Percentiles rank a stretch among this genome's conserved stretches.
Conservation (phyloP, 2,113 vertebrate genomes). For the Nibea coibor region DNA sequence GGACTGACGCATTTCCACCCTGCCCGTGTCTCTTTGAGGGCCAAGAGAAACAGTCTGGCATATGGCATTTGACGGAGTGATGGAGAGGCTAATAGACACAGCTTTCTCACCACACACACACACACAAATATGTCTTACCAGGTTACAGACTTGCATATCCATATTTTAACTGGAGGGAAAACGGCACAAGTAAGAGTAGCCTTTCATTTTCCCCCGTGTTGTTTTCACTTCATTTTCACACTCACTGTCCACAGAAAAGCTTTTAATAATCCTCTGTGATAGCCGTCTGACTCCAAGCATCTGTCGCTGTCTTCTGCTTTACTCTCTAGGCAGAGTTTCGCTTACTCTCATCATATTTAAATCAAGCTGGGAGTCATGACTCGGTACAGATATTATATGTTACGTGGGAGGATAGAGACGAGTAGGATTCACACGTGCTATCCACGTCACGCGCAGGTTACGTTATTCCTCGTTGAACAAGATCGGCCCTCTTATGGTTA, state of each 20-base stretch:
- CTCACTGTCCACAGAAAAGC: neutral
- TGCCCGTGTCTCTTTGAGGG: slow-evolving; percentile 57
- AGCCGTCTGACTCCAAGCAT: slow-evolving; percentile 16
- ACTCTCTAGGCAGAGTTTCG: neutral
- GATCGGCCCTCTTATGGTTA: neutral
- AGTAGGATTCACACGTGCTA: slow-evolving; percentile 6
- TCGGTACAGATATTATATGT: neutral
- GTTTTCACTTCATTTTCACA: slow-evolving; percentile 1
- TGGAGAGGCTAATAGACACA: slow-evolving; percentile 51
- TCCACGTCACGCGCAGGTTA: slow-evolving; percentile 3
- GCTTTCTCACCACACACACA: slow-evolving; percentile 53
- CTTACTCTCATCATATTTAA: slow-evolving; percentile 2
- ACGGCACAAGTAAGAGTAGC: neutral
- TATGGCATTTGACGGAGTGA: slow-evolving; percentile 72
- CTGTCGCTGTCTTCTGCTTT: slow-evolving; percentile 8
- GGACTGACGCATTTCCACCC: slow-evolving; percentile 62
- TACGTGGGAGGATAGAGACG: neutral
- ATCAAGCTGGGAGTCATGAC: neutral
- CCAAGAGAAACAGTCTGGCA: slow-evolving; percentile 80
- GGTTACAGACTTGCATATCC: slow-evolving; percentile 2
- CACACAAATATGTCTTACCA: slow-evolving; percentile 19
- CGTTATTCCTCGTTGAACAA: slow-evolving; percentile 1
- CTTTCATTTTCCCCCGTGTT: neutral
- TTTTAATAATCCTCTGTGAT: neutral
- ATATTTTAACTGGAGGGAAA: slow-evolving; percentile 27